Conservation (phyloP, 1,140 invertebrate species). For the Tachypleus tridentatus region DNA sequence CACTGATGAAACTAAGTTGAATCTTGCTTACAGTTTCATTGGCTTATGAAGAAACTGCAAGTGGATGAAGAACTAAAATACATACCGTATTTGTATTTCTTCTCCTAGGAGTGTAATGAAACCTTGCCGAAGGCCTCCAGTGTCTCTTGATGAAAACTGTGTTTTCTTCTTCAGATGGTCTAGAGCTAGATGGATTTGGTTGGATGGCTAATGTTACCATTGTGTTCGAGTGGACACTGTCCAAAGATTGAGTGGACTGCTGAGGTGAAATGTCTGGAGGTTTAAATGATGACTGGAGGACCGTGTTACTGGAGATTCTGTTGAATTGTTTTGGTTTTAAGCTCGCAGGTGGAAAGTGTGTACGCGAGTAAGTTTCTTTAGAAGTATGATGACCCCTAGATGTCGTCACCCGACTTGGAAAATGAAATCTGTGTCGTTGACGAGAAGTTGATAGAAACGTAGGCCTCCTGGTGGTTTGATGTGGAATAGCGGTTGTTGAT, state of each 20-base stretch:
- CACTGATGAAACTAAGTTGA: too few relatives aligned
- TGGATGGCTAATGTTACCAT: too few relatives aligned
- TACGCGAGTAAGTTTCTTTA: too few relatives aligned
- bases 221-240: slow-evolving; percentile 47
- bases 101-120: slow-evolving; percentile 12
- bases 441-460: background rate
- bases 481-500: background rate
- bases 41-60: too few relatives aligned
- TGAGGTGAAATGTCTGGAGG: background rate
- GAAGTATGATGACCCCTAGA: too few relatives aligned
- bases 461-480: background rate
- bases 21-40: too few relatives aligned
- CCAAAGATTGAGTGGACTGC: slow-evolving; percentile 17
- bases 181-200: slow-evolving; percentile 56
- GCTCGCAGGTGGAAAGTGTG: too few relatives aligned
- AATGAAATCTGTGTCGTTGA: background rate
- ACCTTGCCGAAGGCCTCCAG: slow-evolving; percentile 6
- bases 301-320: slow-evolving; percentile 10
- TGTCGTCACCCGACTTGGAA: too few relatives aligned
- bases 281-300: slow-evolving; percentile 18
- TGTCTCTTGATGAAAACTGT: slow-evolving; percentile 5
- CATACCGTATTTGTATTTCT: slow-evolving; percentile 13
- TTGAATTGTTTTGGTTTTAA: background rate
- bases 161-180: slow-evolving; percentile 53
- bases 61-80: too few relatives aligned